Percentiles rank a stretch among this genome's conserved stretches.
Conservation (phyloP, 2,888 invertebrate genomes). For the Frankliniella intonsa region DNA sequence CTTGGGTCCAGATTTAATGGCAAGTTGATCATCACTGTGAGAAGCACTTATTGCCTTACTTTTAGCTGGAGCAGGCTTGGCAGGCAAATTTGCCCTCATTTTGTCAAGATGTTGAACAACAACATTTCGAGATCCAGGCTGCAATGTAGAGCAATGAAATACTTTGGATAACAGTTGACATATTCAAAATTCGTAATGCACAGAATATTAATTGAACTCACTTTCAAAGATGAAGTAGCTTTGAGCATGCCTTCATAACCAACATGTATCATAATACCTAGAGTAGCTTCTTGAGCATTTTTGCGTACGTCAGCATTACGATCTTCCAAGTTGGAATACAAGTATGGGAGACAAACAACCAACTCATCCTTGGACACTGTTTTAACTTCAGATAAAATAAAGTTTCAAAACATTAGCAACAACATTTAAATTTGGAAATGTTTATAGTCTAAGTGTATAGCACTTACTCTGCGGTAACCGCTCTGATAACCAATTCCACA, state of each 20-base stretch:
- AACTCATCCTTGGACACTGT: constrained; percentile 79
- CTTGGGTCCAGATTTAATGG: background rate
- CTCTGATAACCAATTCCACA: constrained; percentile 81
- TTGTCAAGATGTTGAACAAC: constrained; percentile 80
- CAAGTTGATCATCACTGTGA: constrained; percentile 7
- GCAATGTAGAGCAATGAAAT: constrained; percentile 34
- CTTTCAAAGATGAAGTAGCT: constrained; percentile 71
- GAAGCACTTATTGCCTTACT: constrained; percentile 35
- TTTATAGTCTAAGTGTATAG: constrained; percentile 22
- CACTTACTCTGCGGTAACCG: constrained; percentile 65
- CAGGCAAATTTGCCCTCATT: constrained; percentile 74
- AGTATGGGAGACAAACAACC: constrained; percentile 64
- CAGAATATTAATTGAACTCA: background rate
- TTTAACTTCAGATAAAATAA: constrained; percentile 51
- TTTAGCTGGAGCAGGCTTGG: constrained; percentile 67
- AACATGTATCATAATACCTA: constrained; percentile 89
- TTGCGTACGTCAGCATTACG: constrained; percentile 87
- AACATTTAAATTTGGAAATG: constrained; percentile 24
- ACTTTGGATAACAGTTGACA: no score
- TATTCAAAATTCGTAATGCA: background rate
- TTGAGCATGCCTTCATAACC: constrained; percentile 76
- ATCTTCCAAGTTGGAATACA: constrained; percentile 83
- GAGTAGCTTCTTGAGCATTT: constrained; percentile 80
- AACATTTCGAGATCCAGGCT: constrained; percentile 70
- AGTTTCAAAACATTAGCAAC: background rate